Base-by-base conservation (phyloP, 2,797 vertebrate species). In the Centropyge bicolor region DNA sequence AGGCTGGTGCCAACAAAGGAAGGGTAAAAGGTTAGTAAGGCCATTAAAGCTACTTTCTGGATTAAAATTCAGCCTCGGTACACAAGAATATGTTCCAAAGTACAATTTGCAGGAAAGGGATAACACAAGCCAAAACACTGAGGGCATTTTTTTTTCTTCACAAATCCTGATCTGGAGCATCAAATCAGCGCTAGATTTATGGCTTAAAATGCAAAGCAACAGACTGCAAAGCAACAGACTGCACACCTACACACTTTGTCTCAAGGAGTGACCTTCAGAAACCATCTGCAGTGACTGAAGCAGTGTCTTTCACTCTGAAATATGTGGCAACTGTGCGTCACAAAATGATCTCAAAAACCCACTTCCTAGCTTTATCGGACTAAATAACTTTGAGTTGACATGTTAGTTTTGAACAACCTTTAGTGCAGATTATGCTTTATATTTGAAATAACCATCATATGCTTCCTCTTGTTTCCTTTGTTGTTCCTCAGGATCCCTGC, bases 401-500 rank as follows among this genome's bases (percentile, higher is more conserved):
- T 66, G 3, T 46, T 52, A 22, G 20, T 52, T 59, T 70, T 20
- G 0, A 69, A n/a, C 1, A 31, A 13, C 3, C 6, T 75, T 41
- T n/a, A 41, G 4, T 12, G 35, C 8, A 57, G 16, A 10, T 27
- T 3, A 12, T 52, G 1, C n/a, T 62, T 64, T 63, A 14, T 7
- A 11, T 69, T 56, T 7, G 70, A 61, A 45, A 41, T 31, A 2
- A 54, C 60, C 8, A 65, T 22, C 45, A 64, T 10, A 6, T 17
- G n/a, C 54, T 66, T 46, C 6, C 5, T 65, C n/a, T 41, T 61
- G 52, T 68, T 67, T 64, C 27, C 78, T 46, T 65, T 54, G 27
- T 67, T 78, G n/a, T 56, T 40, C 61, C 46, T 31, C 79, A 98
- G 97, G 91, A 5, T 96, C 96, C 67, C 92, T 95, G 74, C 97